Evolutionary conservation across 2,113 vertebrate genomes (phyloP).

Genomic region (Beaufortia kweichowensis): DNA sequence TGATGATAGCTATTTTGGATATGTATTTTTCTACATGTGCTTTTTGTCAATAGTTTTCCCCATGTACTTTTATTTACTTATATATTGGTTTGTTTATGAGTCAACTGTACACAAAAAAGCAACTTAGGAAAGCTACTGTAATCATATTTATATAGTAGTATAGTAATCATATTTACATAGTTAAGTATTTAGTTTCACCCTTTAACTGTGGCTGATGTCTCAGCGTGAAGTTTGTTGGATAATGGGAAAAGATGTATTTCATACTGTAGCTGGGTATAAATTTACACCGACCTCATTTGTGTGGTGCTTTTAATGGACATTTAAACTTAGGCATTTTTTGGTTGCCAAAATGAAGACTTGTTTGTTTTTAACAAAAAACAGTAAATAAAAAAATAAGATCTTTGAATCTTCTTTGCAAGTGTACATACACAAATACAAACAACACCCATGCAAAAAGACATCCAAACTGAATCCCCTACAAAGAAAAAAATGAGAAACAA

Average conservation of each 20-base stretch:
- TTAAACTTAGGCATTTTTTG: not conserved
- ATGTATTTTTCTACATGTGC: not conserved
- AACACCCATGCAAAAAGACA: too few species aligned
- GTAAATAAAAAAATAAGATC: not conserved
- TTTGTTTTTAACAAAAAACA: not conserved
- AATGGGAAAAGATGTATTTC: not conserved
- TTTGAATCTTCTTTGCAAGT: not conserved
- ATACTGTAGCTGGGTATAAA: not conserved
- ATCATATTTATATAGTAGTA: too few species aligned
- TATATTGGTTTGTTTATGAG: not conserved
- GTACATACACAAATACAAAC: not conserved
- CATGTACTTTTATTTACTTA: not conserved
- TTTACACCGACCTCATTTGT: not conserved
- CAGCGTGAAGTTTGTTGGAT: not conserved
- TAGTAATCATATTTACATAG: not conserved
- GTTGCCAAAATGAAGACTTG: not conserved
- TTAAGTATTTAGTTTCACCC: slow-evolving; percentile 1
- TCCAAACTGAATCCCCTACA: too few species aligned
- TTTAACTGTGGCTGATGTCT: not conserved
- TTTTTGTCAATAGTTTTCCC: not conserved
- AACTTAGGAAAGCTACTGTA: not conserved
- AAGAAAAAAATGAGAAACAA: too few species aligned
- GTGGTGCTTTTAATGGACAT: not conserved
- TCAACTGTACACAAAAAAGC: not conserved
- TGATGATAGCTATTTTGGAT: not conserved